Evolutionary conservation across 2,797 vertebrate genomes (phyloP).

Genomic region (Pseudochirops corinnae): DNA sequence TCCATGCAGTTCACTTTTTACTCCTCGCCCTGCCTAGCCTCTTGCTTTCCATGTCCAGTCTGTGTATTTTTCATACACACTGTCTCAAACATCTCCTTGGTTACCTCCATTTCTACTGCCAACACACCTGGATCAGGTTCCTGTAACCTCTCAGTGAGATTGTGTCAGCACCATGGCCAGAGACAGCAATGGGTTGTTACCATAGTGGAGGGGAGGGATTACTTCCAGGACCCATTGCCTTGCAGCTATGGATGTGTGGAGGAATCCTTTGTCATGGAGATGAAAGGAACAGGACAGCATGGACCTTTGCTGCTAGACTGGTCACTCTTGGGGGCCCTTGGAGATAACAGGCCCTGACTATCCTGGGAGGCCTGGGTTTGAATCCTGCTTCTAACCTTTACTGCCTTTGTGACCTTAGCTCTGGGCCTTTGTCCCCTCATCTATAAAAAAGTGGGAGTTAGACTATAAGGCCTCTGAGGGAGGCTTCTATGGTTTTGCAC

Average conservation of each 20-base stretch:
- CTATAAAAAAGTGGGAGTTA: not conserved
- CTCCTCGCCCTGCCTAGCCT: too few species aligned
- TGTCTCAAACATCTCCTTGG: not conserved
- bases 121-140: not conserved
- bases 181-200: not conserved
- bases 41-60: not conserved
- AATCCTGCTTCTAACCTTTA: not conserved
- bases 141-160: not conserved
- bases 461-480: too few species aligned
- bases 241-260: not conserved
- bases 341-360: too few species aligned
- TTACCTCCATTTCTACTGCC: not conserved
- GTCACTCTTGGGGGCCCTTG: too few species aligned
- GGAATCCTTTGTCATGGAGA: not conserved
- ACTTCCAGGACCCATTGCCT: not conserved
- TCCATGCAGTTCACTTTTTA: not conserved
- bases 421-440: too few species aligned
- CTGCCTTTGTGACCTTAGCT: not conserved
- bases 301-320: too few species aligned
- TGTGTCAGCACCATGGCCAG: not conserved
- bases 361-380: not conserved
- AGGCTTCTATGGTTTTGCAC: too few species aligned
- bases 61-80: not conserved
- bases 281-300: too few species aligned
- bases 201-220: not conserved